Conservation (phyloP, 2,888 invertebrate genomes). For the Helicoverpa assulta region DNA sequence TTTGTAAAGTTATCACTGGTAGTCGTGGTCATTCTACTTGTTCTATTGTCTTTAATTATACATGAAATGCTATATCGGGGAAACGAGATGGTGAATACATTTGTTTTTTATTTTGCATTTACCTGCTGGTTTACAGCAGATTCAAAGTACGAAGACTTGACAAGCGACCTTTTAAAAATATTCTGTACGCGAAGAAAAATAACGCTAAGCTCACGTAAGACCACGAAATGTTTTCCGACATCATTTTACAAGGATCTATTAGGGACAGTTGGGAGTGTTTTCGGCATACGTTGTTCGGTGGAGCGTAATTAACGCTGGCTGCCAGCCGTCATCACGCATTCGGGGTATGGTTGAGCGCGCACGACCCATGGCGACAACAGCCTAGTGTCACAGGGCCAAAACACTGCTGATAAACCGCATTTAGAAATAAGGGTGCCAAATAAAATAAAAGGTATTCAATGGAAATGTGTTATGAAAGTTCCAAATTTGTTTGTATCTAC, state of each 20-base stretch:
- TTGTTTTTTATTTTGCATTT: not conserved
- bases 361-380: constrained; percentile 56
- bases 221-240: constrained; percentile 47
- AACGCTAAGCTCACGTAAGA: constrained; percentile 51
- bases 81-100: not conserved
- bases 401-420: constrained; percentile 36
- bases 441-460: not conserved
- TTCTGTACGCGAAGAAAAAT: constrained; percentile 8
- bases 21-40: not conserved
- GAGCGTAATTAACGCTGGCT: constrained; percentile 80
- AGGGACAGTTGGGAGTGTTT: constrained; percentile 56
- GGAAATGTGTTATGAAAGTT: too few species aligned
- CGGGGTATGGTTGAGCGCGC: constrained; percentile 69
- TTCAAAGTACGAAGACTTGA: not conserved
- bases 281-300: constrained; percentile 66
- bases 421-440: constrained; percentile 13
- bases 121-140: too few species aligned
- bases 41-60: not conserved
- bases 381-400: constrained; percentile 47
- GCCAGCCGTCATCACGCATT: constrained; percentile 84
- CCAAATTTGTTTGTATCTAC: too few species aligned
- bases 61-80: not conserved
- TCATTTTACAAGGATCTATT: constrained; percentile 43
- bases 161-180: not conserved
- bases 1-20: not conserved